Evolutionary conservation across 2,797 vertebrate species (phyloP).

Genomic region (Smutsia temminckii): DNA sequence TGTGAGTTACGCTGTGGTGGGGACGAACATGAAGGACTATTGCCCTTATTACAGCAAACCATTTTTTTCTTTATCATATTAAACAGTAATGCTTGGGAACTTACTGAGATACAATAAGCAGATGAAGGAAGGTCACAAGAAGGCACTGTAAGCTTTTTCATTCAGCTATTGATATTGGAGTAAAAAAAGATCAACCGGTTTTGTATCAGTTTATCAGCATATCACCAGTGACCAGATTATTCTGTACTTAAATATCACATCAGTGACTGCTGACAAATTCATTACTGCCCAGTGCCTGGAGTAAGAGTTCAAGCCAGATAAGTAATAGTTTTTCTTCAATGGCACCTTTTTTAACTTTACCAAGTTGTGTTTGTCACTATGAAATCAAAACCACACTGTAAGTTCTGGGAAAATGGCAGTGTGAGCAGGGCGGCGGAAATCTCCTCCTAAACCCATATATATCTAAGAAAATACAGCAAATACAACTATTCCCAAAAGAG

Average conservation of each 20-base stretch:
- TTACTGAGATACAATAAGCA: neutral
- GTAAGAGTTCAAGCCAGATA: neutral
- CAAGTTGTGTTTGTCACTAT: neutral
- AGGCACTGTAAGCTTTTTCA: neutral
- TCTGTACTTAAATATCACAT: neutral
- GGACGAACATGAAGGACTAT: neutral
- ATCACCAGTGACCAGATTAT: neutral
- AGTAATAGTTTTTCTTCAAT: neutral
- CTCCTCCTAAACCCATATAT: too few relatives aligned
- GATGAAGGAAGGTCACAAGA: neutral
- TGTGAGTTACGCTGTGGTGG: neutral
- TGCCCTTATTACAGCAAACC: neutral
- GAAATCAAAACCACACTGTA: conserved; percentile 10
- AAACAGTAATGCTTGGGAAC: neutral
- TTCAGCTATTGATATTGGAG: neutral
- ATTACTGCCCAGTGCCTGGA: neutral
- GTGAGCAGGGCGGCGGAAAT: too few relatives aligned
- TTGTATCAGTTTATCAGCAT: neutral
- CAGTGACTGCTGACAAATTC: neutral
- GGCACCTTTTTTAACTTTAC: neutral
- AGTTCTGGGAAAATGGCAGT: neutral
- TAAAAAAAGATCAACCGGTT: neutral
- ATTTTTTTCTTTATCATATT: neutral
- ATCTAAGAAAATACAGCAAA: too few relatives aligned
- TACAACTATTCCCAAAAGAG: too few relatives aligned